phyloP scores from a whole-genome alignment of 2,113 vertebrate species.

The Mola mola region DNA sequence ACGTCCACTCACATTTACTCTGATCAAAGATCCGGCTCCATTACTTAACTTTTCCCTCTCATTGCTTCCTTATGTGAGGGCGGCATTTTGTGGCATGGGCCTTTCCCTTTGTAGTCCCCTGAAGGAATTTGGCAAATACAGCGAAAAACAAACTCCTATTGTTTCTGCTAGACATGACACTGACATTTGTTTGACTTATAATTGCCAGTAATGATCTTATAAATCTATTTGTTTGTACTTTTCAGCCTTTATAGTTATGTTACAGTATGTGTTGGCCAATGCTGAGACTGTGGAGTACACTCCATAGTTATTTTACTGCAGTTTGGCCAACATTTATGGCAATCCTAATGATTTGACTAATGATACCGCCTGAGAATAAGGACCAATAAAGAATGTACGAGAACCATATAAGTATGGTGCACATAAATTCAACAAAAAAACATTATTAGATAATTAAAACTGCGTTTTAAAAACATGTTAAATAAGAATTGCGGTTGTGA shows the following conservation, averaged over 20 bases:
- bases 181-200: constrained; percentile 39
- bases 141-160: constrained; percentile 57
- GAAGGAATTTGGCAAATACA: constrained; percentile 53
- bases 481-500: too few relatives aligned
- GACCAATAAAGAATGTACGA: too few relatives aligned
- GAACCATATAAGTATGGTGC: too few relatives aligned
- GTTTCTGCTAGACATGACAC: constrained; percentile 45
- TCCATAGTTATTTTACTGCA: constrained; percentile 1
- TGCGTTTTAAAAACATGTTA: too few relatives aligned
- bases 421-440: background rate
- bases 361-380: background rate
- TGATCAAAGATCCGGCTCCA: constrained; percentile 70
- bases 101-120: constrained; percentile 61
- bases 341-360: background rate
- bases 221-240: constrained; percentile 14
- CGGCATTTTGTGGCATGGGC: constrained; percentile 54
- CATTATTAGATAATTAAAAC: too few relatives aligned
- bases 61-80: constrained; percentile 72
- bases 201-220: constrained; percentile 31
- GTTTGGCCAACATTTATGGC: background rate
- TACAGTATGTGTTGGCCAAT: background rate
- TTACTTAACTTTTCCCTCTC: constrained; percentile 58
- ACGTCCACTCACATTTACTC: constrained; percentile 69
- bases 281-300: background rate
- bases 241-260: constrained; percentile 6